phyloP scores from a whole-genome alignment of 2,888 invertebrate genomes.

The Malthinus seriepunctatus region DNA sequence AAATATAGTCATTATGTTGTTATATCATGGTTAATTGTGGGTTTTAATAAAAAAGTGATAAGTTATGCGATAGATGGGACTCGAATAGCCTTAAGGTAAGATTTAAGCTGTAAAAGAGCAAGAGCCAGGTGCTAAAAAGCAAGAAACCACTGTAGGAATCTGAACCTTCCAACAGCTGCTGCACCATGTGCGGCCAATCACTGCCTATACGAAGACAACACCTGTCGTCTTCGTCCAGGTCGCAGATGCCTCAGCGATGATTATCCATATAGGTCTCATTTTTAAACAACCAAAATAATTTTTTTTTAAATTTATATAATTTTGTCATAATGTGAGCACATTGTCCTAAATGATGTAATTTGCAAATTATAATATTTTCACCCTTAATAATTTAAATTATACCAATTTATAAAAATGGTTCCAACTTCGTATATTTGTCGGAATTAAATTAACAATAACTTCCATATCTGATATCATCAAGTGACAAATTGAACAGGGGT shows the following conservation, averaged over 20 bases:
- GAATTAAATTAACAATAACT: no score
- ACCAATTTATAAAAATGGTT: no score
- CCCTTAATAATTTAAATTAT: no score
- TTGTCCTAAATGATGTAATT: no score
- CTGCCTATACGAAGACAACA: constrained; percentile 22
- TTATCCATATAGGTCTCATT: background rate
- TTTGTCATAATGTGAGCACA: no score
- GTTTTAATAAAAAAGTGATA: background rate
- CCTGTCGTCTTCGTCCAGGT: constrained; percentile 27
- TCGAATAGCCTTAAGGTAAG: background rate
- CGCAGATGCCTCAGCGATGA: constrained; percentile 16
- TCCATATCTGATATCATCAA: background rate
- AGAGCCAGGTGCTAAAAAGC: constrained; percentile 11
- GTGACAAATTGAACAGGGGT: constrained; percentile 1
- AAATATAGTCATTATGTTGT: no score
- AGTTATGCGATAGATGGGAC: background rate
- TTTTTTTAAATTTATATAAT: background rate
- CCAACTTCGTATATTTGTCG: no score
- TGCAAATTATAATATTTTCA: no score
- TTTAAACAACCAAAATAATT: background rate
- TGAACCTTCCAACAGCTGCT: constrained; percentile 28
- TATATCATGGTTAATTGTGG: background rate
- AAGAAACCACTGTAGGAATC: constrained; percentile 29
- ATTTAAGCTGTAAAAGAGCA: constrained; percentile 9
- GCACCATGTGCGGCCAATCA: constrained; percentile 33